Conservation (phyloP, 2,797 vertebrate genomes). For the Sternotherus odoratus region DNA sequence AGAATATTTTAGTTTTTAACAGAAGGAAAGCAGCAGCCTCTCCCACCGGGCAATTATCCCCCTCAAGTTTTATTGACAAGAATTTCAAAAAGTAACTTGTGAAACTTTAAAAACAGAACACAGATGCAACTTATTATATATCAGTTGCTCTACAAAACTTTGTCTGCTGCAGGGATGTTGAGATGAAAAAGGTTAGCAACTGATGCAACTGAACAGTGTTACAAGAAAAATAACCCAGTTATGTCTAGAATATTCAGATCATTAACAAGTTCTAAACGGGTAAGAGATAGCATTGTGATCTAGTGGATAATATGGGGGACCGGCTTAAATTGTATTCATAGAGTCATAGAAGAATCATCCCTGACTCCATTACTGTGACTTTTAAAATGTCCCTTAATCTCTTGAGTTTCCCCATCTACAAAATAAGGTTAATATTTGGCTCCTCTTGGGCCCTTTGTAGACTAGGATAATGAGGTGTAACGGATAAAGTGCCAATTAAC, state of each 20-base stretch:
- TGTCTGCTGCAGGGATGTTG: neutral
- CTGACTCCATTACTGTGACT: neutral
- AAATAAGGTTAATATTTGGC: neutral
- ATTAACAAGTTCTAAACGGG: neutral
- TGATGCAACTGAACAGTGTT: neutral
- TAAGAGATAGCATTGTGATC: neutral
- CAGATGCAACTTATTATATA: neutral
- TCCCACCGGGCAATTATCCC: neutral
- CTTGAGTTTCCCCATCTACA: neutral
- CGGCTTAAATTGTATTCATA: no score
- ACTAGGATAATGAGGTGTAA: rapidly evolving
- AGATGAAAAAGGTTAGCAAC: neutral
- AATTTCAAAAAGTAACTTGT: neutral
- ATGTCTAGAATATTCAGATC: neutral
- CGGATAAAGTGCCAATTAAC: neutral
- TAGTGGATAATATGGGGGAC: neutral
- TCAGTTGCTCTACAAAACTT: neutral
- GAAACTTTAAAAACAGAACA: neutral
- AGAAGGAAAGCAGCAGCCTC: neutral
- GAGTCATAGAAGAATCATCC: neutral
- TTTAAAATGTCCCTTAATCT: neutral
- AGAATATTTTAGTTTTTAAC: neutral
- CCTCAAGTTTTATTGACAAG: neutral
- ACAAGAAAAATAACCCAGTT: neutral
- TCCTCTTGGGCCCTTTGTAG: rapidly evolving